Evolutionary conservation across 2,797 vertebrate species (phyloP), one percentile per base, ranked within the genome.

Genomic region (Columba guinea): DNA sequence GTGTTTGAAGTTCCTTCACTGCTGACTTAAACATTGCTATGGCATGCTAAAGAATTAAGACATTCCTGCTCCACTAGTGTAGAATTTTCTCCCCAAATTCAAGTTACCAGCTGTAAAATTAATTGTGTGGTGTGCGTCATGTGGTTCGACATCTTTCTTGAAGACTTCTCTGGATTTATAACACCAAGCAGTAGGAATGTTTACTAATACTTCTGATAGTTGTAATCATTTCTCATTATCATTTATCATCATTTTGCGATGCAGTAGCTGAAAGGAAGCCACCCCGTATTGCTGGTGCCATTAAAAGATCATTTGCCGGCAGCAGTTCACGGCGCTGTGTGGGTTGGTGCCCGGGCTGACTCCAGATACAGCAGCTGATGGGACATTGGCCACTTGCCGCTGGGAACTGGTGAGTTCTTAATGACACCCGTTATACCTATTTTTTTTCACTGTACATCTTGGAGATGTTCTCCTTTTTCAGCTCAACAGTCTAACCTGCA

Each of bases 241-340:
- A 65, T 96, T 96, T 90, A 87, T 95, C 93, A 94, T 95, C 39
- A 75, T 95, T 86, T 89, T 87, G 87, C 55, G 85, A 39, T 75
- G 82, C 58, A 80, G 89, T 56, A 69, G 79, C 82, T 93, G 92
- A 86, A 55, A 76, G 62, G 86, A 80, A 94, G 68, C 22, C 95
- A 44, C 84, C 81, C 75, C 91, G 78, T 41, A 74, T 65, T 84
- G 89, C 68, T 89, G 79, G 52, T 94, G 79, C 87, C 93, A 95
- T 96, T 97, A 96, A 96, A 97, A 93, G 56, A 84, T 93, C 84
- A 83, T 96, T 95, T 97, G 77, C 91, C 78, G 83, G 62, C 89
- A 92, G 89, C 82, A 92, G 74, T 87, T 81, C 82, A 80, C 8
- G 76, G 68, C 65, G 37, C 82, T 84, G 71, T 90, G 94, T 92